Conservation (phyloP, 2,888 invertebrate genomes). For the Poecilus cupreus region DNA sequence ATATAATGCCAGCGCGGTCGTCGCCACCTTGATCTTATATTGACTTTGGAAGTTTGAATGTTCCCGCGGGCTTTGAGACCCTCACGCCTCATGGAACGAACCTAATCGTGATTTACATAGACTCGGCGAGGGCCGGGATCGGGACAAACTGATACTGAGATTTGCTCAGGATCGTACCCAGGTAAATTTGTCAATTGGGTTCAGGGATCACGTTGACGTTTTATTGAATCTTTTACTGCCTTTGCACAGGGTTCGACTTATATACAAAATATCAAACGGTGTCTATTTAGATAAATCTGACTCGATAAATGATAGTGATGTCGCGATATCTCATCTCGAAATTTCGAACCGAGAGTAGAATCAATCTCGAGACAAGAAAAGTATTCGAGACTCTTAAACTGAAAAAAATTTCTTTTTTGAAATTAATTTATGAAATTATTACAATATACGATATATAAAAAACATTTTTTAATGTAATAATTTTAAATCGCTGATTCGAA, state of each 20-base stretch:
- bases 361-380: too few species aligned
- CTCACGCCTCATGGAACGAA: conserved; percentile 17
- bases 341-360: too few species aligned
- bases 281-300: background rate
- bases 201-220: background rate
- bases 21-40: conserved; percentile 34
- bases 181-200: conserved; percentile 9
- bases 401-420: too few species aligned
- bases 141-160: background rate
- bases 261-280: background rate
- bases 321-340: too few species aligned
- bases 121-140: background rate
- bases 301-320: too few species aligned
- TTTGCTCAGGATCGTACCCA: conserved; percentile 4
- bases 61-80: conserved; percentile 25
- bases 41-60: conserved; percentile 33
- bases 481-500: too few species aligned
- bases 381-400: too few species aligned
- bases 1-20: background rate
- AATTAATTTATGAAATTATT: too few species aligned
- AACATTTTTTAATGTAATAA: too few species aligned
- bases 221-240: conserved; percentile 1
- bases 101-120: conserved; percentile 36
- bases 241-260: background rate
- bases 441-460: too few species aligned